Evolutionary conservation across 1,140 invertebrate species (phyloP).

Genomic region (Atta texana): DNA sequence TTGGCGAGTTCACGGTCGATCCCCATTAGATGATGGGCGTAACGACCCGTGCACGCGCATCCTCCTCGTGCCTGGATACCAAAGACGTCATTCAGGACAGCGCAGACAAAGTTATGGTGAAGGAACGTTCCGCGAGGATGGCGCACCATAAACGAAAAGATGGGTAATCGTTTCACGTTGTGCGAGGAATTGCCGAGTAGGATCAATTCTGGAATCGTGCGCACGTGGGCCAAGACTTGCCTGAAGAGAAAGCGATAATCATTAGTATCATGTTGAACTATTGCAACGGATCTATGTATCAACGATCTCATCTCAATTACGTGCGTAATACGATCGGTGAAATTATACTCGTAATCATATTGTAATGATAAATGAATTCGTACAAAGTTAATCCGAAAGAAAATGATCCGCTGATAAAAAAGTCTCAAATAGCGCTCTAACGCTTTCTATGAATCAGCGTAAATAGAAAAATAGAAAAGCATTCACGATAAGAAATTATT

Average conservation of each 20-base stretch:
- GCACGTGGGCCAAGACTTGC: slow-evolving; percentile 91
- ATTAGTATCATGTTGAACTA: slow-evolving; percentile 25
- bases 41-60: slow-evolving; percentile 94
- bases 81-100: slow-evolving; percentile 96
- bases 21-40: slow-evolving; percentile 94
- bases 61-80: slow-evolving; percentile 96
- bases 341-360: background rate
- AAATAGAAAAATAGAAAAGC: slow-evolving; percentile 52
- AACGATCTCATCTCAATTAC: background rate
- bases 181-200: slow-evolving; percentile 91
- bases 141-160: slow-evolving; percentile 95
- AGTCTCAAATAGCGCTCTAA: background rate
- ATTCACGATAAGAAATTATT: slow-evolving; percentile 53
- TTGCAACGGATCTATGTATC: background rate
- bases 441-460: slow-evolving; percentile 31
- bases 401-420: background rate
- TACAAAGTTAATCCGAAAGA: background rate
- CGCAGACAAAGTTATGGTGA: slow-evolving; percentile 96
- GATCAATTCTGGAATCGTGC: slow-evolving; percentile 92
- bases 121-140: slow-evolving; percentile 93
- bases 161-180: slow-evolving; percentile 90
- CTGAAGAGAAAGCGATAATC: slow-evolving; percentile 85
- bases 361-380: background rate
- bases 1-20: slow-evolving; percentile 92
- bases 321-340: too few species aligned